phyloP scores from a whole-genome alignment of 2,888 invertebrate species.

The Noctua fimbriata region DNA sequence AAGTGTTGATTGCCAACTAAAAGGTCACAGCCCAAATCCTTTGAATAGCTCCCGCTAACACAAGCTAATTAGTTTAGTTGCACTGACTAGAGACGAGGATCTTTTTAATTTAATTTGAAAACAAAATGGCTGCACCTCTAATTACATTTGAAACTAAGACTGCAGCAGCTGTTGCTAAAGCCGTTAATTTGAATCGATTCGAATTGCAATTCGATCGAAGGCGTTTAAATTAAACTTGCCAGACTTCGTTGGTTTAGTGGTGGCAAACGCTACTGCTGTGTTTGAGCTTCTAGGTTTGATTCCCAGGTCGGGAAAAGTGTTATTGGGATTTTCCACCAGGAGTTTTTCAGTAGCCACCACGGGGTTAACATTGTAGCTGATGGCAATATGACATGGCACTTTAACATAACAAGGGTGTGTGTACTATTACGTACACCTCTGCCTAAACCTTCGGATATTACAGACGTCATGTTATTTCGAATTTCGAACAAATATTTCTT shows the following conservation, averaged over 20 bases:
- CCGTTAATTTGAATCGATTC: slow-evolving; percentile 2
- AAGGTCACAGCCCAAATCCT: slow-evolving; percentile 13
- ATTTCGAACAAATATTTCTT: neutral
- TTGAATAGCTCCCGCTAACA: slow-evolving; percentile 7
- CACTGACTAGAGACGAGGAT: slow-evolving; percentile 10
- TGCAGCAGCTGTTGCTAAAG: slow-evolving; percentile 28
- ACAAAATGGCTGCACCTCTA: slow-evolving; percentile 11
- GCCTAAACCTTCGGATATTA: neutral
- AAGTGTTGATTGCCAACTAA: slow-evolving; percentile 6
- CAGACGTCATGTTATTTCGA: neutral
- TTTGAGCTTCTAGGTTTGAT: neutral
- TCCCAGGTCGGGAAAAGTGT: neutral
- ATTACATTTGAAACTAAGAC: slow-evolving; percentile 41
- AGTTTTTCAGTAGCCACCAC: neutral
- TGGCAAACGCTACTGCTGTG: neutral
- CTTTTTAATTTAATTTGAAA: slow-evolving; percentile 42
- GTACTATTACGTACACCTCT: neutral
- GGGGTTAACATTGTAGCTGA: neutral
- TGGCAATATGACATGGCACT: neutral
- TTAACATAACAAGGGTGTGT: neutral
- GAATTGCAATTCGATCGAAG: neutral
- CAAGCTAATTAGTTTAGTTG: slow-evolving; percentile 33
- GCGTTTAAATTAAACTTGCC: neutral
- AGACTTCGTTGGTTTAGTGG: neutral
- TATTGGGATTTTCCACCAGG: neutral